Percentiles rank a stretch among this genome's conserved stretches.
Evolutionary conservation across 2,113 vertebrate species (phyloP).

Genomic region (Lophotis ruficrista): DNA sequence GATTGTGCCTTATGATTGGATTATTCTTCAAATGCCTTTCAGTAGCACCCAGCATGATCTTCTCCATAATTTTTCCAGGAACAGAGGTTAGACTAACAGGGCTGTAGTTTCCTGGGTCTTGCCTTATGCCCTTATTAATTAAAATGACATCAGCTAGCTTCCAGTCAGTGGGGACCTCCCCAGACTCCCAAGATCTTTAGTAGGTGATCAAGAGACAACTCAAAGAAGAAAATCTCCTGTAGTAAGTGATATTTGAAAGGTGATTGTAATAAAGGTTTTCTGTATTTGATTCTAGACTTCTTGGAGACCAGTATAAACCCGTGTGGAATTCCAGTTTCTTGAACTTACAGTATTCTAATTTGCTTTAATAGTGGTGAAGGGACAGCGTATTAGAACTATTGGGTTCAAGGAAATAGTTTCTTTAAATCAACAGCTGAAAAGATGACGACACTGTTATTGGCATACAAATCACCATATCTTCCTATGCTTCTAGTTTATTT

Average conservation of each 20-base stretch:
- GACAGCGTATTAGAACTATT: rapidly evolving
- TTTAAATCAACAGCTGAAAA: background rate
- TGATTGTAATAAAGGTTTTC: background rate
- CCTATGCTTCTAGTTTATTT: background rate
- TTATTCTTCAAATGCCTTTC: background rate
- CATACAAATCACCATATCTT: background rate
- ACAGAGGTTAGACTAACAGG: background rate
- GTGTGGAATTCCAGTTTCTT: background rate
- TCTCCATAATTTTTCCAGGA: background rate
- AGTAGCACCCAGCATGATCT: background rate
- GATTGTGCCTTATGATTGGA: background rate
- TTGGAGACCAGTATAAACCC: background rate
- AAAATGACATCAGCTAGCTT: background rate
- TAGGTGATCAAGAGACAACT: background rate
- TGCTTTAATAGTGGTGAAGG: background rate
- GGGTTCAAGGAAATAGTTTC: background rate
- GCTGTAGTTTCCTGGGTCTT: background rate
- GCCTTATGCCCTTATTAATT: rapidly evolving
- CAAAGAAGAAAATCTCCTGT: background rate
- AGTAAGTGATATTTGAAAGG: background rate
- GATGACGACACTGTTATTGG: background rate
- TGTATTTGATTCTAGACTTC: background rate
- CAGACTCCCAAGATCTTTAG: background rate
- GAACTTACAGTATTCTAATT: background rate
- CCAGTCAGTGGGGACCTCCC: background rate